These are phyloP conservation scores for Ondatra zibethicus DNA, from an alignment of 2,113 vertebrate genomes.

Conservation along the genomic window DNA sequence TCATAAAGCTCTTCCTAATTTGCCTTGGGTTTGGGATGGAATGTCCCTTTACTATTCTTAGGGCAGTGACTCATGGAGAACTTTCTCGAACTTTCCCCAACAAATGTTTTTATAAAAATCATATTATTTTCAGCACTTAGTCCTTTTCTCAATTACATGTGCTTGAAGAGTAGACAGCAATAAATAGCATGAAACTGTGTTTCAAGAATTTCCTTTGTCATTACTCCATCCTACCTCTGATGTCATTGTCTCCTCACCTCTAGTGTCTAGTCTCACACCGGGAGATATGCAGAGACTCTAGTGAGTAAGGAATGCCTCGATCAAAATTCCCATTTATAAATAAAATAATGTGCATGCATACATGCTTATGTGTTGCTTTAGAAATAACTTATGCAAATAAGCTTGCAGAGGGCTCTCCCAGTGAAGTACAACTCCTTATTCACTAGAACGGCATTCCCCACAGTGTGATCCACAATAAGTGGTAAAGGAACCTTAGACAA, in stretches of 20 bases:
- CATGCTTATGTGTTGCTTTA: neutral
- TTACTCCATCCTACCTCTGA: neutral
- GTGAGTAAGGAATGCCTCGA: neutral
- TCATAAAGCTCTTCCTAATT: neutral
- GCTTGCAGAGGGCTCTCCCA: neutral
- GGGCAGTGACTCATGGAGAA: neutral
- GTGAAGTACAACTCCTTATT: neutral
- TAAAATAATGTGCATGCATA: accelerated
- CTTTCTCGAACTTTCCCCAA: neutral
- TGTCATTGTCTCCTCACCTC: neutral
- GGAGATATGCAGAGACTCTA: neutral
- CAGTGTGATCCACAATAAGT: neutral
- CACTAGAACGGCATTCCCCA: neutral
- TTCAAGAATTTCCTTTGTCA: conserved; percentile 12
- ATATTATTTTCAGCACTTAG: neutral
- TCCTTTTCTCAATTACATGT: neutral
- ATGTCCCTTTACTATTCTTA: neutral
- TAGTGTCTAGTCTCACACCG: neutral
- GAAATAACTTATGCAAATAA: neutral
- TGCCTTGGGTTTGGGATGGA: neutral
- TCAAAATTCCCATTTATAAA: neutral
- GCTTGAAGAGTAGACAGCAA: neutral
- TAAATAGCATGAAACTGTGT: neutral
- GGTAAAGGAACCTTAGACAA: neutral
- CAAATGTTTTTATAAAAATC: neutral